Percentiles rank a stretch among this genome's conserved stretches.
These are phyloP conservation scores for Brachionus calyciflorus DNA, from an alignment of 1,140 invertebrate genomes.

Conservation along the genomic window DNA sequence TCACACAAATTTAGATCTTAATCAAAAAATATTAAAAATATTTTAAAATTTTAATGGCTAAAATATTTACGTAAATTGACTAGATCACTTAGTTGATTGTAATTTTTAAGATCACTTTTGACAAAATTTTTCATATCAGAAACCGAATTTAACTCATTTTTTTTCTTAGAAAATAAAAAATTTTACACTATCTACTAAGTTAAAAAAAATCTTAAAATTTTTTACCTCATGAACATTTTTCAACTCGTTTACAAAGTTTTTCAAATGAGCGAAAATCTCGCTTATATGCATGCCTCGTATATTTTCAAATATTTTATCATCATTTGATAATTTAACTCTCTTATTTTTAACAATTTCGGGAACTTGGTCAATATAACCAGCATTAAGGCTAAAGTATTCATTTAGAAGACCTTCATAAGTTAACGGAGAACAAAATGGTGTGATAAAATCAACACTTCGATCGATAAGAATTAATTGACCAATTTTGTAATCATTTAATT, in stretches of 20 bases:
- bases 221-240: conserved; percentile 42
- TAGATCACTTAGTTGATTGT: background rate
- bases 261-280: conserved; percentile 40
- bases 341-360: background rate
- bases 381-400: conserved; percentile 38
- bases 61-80: conserved; percentile 10
- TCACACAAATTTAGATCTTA: conserved; percentile 39
- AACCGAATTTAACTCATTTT: conserved; percentile 10
- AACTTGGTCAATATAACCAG: conserved; percentile 20
- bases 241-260: background rate
- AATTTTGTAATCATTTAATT: background rate
- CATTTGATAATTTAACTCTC: conserved; percentile 5
- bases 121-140: conserved; percentile 36
- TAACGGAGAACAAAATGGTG: conserved; percentile 42
- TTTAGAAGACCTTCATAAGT: conserved; percentile 32
- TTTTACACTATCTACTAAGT: background rate
- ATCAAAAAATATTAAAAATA: background rate
- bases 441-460: conserved; percentile 38
- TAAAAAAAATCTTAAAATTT: background rate
- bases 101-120: conserved; percentile 15
- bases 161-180: conserved; percentile 17
- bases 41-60: background rate
- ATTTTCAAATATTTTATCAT: conserved; percentile 39
- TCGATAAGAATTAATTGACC: conserved; percentile 32
- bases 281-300: conserved; percentile 41